Base-by-base conservation (phyloP, 2,888 invertebrate species). In the Spodoptera exigua region DNA sequence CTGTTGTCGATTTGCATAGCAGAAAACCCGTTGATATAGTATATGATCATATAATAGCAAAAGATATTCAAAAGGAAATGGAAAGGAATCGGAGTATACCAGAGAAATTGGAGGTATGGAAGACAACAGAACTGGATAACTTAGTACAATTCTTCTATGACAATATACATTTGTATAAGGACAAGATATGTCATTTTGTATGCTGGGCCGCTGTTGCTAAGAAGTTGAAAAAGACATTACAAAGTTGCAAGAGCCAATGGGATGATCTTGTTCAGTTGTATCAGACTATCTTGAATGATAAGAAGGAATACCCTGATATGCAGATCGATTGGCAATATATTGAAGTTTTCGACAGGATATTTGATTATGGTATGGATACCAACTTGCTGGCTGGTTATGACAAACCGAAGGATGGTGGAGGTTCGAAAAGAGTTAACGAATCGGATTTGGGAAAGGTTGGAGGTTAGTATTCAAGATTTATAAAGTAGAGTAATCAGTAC, bases 321-420 rank as follows among this genome's bases (percentile, higher is more conserved):
- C 86, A 90, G 64, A 91, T 94, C 7, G 89, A 92, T 68, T 94
- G 94, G 94, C 78, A 89, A 16, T 94, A 93, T 57, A 93, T 92
- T 43, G 92, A 94, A 11, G 61, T 90, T 41, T 93, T 94, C 83
- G 94, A 94, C 67, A 87, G 87, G 44, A 90, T 94, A 62, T 93
- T 93, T 78, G 92, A 93, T 62, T 93, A 92, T 70, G 94, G 94
- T 0, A 93, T 91, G 90, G 90, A 93, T 55, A 78, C 77, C 0
- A 84, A 83, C 27, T 77, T 93, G 37, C 70, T 94, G 0, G 78
- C 84, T 2, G 89, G 89, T 0, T 89, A 89, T 73, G 85, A 88
- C 37, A 54, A 14, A 0, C 36, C 49, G 4, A 85, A 81, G 40
- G 34, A 66, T 9, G 43, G 16, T 4, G 17, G 21, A 4, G 44